A percentile compares a stretch with the other conserved stretches of the same genome.
These are phyloP conservation scores for Triplophysa tibetana DNA, from an alignment of 2,113 vertebrate species.

Conservation along the genomic window DNA sequence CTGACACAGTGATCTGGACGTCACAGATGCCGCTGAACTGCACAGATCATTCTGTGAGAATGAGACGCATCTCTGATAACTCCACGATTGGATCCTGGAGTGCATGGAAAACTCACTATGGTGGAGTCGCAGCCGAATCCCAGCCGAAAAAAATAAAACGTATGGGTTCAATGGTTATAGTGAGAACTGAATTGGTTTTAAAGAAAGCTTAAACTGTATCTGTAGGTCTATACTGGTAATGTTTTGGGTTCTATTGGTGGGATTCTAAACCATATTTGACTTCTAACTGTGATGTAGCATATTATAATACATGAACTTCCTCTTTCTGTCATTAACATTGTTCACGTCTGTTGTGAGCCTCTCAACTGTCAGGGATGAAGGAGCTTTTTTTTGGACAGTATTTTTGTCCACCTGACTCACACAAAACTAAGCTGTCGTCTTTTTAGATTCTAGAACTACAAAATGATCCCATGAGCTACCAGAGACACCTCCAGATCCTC, in stretches of 20 bases:
- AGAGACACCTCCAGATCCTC: no score
- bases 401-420: neutral
- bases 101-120: constrained; percentile 58
- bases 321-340: neutral
- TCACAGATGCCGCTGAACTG: constrained; percentile 66
- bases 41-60: constrained; percentile 64
- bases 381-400: neutral
- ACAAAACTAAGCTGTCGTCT: neutral
- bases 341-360: neutral
- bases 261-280: neutral
- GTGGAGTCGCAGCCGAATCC: no score
- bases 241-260: no score
- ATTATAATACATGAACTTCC: neutral
- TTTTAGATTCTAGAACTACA: no score
- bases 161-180: no score
- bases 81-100: constrained; percentile 59
- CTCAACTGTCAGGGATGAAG: neutral
- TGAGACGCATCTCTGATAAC: constrained; percentile 54
- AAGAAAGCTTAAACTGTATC: no score
- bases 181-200: no score
- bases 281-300: no score
- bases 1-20: constrained; percentile 60
- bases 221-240: no score
- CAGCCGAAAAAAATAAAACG: no score
- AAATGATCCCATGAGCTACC: no score